Evolutionary conservation across 2,888 invertebrate species (phyloP).

Genomic region (Catocala sponsa): DNA sequence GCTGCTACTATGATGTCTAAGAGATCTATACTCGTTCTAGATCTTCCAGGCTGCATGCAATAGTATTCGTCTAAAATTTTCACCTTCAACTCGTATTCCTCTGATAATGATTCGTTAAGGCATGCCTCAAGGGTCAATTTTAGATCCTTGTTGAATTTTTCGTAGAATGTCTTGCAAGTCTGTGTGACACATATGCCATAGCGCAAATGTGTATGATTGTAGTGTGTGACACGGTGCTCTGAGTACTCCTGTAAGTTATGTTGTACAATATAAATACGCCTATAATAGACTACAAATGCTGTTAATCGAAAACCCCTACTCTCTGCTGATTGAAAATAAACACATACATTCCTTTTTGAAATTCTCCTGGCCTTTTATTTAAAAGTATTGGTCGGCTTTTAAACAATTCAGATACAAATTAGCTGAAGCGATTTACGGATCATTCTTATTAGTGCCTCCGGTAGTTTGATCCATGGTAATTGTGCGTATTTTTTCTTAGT

Average conservation of each 20-base stretch:
- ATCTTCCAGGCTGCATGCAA: conserved; percentile 23
- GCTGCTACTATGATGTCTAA: conserved; percentile 20
- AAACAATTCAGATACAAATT: too few species aligned
- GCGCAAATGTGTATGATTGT: conserved; percentile 73
- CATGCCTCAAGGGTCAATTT: conserved; percentile 39
- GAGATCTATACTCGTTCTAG: conserved; percentile 12
- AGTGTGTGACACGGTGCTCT: conserved; percentile 67
- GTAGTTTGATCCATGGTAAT: too few species aligned
- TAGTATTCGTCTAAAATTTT: conserved; percentile 17
- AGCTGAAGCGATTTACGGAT: too few species aligned
- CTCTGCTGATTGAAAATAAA: too few species aligned
- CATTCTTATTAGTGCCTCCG: too few species aligned
- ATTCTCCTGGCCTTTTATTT: too few species aligned
- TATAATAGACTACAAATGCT: too few species aligned
- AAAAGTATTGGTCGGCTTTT: too few species aligned
- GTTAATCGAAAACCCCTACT: too few species aligned
- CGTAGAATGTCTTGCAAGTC: conserved; percentile 61
- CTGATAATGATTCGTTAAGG: conserved; percentile 36
- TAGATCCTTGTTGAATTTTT: conserved; percentile 41
- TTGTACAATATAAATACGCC: too few species aligned
- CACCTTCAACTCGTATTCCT: conserved; percentile 30
- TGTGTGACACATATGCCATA: conserved; percentile 72
- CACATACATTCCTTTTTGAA: too few species aligned
- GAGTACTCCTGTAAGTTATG: conserved; percentile 71
- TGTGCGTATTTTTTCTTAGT: too few species aligned